phyloP scores from a whole-genome alignment of 2,113 vertebrate species.

The Oreochromis aureus region DNA sequence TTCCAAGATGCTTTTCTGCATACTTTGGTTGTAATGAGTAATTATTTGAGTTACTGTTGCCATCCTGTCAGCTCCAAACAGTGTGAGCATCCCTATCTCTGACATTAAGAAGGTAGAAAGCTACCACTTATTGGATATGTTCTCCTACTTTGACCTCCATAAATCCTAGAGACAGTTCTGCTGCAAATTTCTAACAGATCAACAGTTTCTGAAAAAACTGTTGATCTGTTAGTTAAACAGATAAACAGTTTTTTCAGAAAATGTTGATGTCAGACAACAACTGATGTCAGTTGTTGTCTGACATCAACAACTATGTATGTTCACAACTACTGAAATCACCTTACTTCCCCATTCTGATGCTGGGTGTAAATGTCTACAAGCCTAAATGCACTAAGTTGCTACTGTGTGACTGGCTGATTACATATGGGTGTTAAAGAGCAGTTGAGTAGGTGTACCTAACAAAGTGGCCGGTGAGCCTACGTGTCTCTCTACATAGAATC shows the following conservation, averaged over 20 bases:
- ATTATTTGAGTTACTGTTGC: not conserved
- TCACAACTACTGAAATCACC: rapidly evolving
- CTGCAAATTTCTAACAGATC: not conserved
- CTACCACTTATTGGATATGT: not conserved
- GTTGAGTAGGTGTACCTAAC: not conserved
- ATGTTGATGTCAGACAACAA: too few species aligned
- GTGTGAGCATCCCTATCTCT: rapidly evolving
- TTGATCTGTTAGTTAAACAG: too few species aligned
- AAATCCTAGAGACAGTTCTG: not conserved
- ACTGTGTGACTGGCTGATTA: not conserved
- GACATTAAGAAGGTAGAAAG: not conserved
- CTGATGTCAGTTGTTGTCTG: not conserved
- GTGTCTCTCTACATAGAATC: not conserved
- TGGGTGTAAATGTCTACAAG: not conserved
- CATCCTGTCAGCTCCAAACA: not conserved
- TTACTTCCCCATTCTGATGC: rapidly evolving
- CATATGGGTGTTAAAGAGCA: not conserved
- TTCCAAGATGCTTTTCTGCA: not conserved
- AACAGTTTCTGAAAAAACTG: not conserved
- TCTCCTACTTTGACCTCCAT: rapidly evolving
- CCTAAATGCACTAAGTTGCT: not conserved
- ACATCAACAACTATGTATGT: not conserved
- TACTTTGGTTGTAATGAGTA: not conserved
- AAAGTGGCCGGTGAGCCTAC: not conserved
- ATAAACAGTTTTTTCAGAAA: too few species aligned